Conservation (phyloP, 2,797 vertebrate genomes). For the Oreochromis mossambicus region DNA sequence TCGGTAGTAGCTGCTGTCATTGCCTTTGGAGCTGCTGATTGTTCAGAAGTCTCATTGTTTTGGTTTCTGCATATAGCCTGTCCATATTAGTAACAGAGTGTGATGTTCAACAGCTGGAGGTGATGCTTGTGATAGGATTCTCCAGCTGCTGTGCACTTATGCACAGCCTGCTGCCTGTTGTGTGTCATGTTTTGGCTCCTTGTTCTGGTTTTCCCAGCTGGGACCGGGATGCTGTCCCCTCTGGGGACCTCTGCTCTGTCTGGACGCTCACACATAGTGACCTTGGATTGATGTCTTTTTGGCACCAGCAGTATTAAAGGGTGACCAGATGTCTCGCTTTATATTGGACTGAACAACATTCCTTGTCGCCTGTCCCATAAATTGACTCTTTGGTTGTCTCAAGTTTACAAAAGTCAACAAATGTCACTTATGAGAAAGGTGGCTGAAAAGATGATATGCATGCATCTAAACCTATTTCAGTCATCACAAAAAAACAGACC, state of each 20-base stretch:
- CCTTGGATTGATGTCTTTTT: conserved; percentile 11
- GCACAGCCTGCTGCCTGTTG: conserved; percentile 23
- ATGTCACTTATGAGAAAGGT: neutral
- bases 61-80: neutral
- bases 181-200: neutral
- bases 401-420: neutral
- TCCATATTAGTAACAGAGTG: conserved; percentile 1
- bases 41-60: neutral
- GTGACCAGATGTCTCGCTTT: neutral
- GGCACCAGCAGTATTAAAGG: neutral
- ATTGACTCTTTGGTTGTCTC: neutral
- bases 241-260: neutral
- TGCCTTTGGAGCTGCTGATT: neutral
- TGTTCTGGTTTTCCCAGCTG: conserved; percentile 29
- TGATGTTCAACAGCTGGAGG: conserved; percentile 55
- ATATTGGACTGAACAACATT: neutral
- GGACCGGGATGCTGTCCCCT: neutral
- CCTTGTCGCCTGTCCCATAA: neutral
- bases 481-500: neutral
- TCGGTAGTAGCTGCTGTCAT: neutral
- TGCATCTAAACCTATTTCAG: accelerated
- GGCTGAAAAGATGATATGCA: neutral
- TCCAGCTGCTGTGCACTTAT: conserved; percentile 39
- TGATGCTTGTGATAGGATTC: conserved; percentile 30
- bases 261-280: neutral